A percentile compares a stretch with the other conserved stretches of the same genome.
phyloP scores from a whole-genome alignment of 1,140 invertebrate species.

The Ptiloglossa arizonensis region DNA sequence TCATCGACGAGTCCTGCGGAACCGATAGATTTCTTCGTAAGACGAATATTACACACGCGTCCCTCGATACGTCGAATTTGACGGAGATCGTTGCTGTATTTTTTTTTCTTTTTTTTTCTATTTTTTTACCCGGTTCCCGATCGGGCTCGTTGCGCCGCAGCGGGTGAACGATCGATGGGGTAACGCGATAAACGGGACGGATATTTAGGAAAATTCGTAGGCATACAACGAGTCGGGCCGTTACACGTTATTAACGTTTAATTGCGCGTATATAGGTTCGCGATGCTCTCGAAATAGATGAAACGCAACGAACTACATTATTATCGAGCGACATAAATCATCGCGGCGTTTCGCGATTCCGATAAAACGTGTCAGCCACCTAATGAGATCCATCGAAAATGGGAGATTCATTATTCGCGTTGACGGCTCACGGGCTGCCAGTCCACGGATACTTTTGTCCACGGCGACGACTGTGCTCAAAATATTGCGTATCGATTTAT shows the following conservation, averaged over 20 bases:
- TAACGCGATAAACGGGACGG: too few species aligned
- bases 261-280: constrained; percentile 1
- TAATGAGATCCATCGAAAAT: constrained; percentile 64
- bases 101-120: too few species aligned
- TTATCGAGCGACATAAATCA: constrained; percentile 57
- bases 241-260: constrained; percentile 19
- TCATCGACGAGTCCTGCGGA: too few species aligned
- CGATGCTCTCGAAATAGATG: constrained; percentile 47
- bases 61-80: too few species aligned
- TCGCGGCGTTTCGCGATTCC: constrained; percentile 27
- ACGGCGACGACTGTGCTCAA: neutral
- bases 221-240: neutral
- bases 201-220: neutral
- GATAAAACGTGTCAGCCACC: constrained; percentile 55
- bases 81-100: too few species aligned
- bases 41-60: too few species aligned
- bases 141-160: too few species aligned
- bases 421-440: constrained; percentile 13
- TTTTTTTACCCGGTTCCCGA: too few species aligned
- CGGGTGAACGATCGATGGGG: too few species aligned
- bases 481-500: constrained; percentile 33
- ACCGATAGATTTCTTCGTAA: too few species aligned
- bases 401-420: constrained; percentile 48
- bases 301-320: constrained; percentile 54
- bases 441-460: constrained; percentile 22